A percentile compares a stretch with the other conserved stretches of the same genome.
phyloP scores from a whole-genome alignment of 2,797 vertebrate genomes.

The Antennarius maculatus region DNA sequence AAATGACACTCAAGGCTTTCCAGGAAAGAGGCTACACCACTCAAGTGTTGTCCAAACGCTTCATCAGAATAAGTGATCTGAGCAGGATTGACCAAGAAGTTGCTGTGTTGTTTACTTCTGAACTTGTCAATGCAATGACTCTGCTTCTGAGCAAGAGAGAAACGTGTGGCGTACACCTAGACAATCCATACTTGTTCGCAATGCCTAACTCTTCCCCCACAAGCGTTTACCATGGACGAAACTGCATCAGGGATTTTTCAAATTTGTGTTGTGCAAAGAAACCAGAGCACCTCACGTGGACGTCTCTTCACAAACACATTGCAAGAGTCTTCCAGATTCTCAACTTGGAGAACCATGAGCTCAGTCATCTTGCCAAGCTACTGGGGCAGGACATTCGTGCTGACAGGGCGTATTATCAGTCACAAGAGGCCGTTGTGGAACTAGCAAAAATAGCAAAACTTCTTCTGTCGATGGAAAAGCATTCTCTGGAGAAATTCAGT shows the following conservation, averaged over 20 bases:
- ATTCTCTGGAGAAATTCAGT: conserved; percentile 49
- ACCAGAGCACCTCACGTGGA: conserved; percentile 41
- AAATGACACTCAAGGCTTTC: conserved; percentile 61
- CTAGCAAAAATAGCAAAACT: conserved; percentile 69
- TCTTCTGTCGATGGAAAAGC: conserved; percentile 61
- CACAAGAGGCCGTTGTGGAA: conserved; percentile 53
- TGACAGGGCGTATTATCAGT: conserved; percentile 54
- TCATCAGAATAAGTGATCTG: conserved; percentile 52
- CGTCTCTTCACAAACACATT: conserved; percentile 47
- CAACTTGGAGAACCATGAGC: conserved; percentile 62
- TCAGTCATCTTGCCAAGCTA: conserved; percentile 50
- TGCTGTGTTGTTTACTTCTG: conserved; percentile 56
- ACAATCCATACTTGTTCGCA: conserved; percentile 66
- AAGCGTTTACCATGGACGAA: conserved; percentile 13
- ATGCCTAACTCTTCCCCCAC: conserved; percentile 31
- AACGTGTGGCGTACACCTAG: conserved; percentile 34
- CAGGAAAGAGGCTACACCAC: conserved; percentile 34
- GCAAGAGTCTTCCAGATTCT: conserved; percentile 70
- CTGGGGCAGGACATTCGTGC: conserved; percentile 50
- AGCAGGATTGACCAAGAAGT: conserved; percentile 13
- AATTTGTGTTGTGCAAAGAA: conserved; percentile 39
- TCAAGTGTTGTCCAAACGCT: conserved; percentile 55
- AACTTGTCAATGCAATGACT: conserved; percentile 36
- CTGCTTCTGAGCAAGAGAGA: conserved; percentile 52
- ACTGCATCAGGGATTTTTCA: conserved; percentile 44